These are phyloP conservation scores for Haliclystus octoradiatus DNA, from an alignment of 30 jellyfish, hydroid and myxozoan species.

Conservation along the genomic window DNA sequence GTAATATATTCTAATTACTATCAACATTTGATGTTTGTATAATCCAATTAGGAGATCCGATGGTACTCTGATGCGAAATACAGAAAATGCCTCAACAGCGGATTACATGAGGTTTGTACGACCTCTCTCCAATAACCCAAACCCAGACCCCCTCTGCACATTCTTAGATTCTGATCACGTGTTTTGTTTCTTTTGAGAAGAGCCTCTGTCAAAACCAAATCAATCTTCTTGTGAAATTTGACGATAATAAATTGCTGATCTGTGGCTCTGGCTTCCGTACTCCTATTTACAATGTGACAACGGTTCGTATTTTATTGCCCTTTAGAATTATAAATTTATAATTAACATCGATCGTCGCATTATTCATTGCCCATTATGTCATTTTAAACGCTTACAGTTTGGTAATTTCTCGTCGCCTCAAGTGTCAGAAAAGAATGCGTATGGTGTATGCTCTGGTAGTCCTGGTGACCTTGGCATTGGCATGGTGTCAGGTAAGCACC, in stretches of 20 bases:
- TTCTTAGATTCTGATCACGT: too few species aligned
- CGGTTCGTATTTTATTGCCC: conserved; percentile 18
- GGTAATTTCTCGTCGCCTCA: conserved; percentile 16
- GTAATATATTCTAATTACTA: too few species aligned
- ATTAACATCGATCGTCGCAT: too few species aligned
- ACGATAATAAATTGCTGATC: conserved; percentile 36
- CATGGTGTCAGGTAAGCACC: conserved; percentile 26
- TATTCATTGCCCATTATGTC: too few species aligned
- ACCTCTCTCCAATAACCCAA: too few species aligned
- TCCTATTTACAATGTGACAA: conserved; percentile 47
- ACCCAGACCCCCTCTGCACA: too few species aligned
- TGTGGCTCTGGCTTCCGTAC: conserved; percentile 49
- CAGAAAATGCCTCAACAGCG: not conserved
- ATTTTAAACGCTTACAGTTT: too few species aligned
- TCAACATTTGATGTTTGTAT: too few species aligned
- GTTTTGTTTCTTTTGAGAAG: too few species aligned
- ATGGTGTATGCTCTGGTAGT: conserved; percentile 35
- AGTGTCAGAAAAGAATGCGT: conserved; percentile 26
- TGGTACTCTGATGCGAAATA: not conserved
- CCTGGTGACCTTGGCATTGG: conserved; percentile 18
- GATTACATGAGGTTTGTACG: not conserved
- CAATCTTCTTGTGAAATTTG: conserved; percentile 23
- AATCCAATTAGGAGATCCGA: not conserved
- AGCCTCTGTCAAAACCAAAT: conserved; percentile 44
- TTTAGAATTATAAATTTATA: too few species aligned